Conservation (phyloP, 2,113 vertebrate species). For the Heterochromis multidens region DNA sequence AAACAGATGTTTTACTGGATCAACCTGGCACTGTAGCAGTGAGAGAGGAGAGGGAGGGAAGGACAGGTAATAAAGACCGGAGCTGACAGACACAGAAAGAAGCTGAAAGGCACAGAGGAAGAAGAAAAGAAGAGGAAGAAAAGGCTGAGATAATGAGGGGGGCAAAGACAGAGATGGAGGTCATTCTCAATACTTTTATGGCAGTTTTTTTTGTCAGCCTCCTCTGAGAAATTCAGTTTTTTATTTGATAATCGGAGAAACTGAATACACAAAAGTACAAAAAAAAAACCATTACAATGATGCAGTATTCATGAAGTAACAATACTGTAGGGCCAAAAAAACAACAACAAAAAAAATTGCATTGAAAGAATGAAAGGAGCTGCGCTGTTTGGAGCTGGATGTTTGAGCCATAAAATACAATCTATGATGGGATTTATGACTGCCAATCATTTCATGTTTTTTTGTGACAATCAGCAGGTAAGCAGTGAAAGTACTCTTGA, state of each 20-base stretch:
- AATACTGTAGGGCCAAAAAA: neutral
- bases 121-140: neutral
- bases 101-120: neutral
- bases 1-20: conserved; percentile 61
- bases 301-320: neutral
- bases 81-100: neutral
- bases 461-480: neutral
- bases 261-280: neutral
- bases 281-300: neutral
- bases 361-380: neutral
- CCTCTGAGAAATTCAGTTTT: neutral
- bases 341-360: neutral
- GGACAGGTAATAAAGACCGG: neutral
- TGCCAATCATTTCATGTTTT: accelerated
- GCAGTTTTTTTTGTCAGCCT: neutral
- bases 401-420: neutral
- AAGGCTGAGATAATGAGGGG: neutral
- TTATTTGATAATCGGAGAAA: neutral
- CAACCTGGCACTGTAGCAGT: neutral
- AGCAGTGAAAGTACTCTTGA: neutral
- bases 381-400: neutral
- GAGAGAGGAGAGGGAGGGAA: neutral
- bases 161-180: neutral
- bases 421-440: neutral
- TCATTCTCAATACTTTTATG: neutral